phyloP scores from a whole-genome alignment of 2,113 vertebrate species.

The Proterorhinus semilunaris region DNA sequence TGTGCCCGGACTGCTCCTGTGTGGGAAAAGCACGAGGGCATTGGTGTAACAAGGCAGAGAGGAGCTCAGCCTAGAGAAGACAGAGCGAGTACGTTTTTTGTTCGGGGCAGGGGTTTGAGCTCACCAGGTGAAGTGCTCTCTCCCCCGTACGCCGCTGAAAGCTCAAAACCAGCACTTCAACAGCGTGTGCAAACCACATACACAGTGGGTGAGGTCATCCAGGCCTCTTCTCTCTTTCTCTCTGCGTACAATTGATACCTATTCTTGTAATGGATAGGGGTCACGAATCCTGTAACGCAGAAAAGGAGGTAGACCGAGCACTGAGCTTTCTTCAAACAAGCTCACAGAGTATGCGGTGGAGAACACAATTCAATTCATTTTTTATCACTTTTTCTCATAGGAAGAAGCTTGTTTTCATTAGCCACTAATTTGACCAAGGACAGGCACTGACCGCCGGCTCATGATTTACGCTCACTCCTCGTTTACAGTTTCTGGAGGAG shows the following conservation, averaged over 20 bases:
- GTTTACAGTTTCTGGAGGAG: constrained; percentile 16
- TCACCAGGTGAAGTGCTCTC: constrained; percentile 52
- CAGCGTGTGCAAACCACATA: constrained; percentile 13
- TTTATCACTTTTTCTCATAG: not conserved
- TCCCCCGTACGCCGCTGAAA: constrained; percentile 57
- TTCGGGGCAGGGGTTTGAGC: constrained; percentile 34
- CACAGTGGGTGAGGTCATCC: constrained; percentile 35
- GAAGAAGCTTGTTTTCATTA: constrained; percentile 29
- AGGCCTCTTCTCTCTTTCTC: constrained; percentile 25
- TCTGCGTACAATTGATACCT: constrained; percentile 43
- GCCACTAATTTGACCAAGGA: constrained; percentile 2
- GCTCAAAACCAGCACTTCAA: constrained; percentile 33
- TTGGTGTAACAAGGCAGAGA: constrained; percentile 59
- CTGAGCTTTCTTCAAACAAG: constrained; percentile 29
- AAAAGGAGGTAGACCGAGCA: constrained; percentile 28
- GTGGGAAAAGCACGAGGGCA: constrained; percentile 57
- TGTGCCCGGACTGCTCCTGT: constrained; percentile 44
- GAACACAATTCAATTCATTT: no score
- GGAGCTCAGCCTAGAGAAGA: constrained; percentile 32
- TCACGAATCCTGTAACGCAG: constrained; percentile 40
- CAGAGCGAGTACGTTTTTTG: constrained; percentile 16
- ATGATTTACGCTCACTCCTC: constrained; percentile 7
- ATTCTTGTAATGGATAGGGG: constrained; percentile 56
- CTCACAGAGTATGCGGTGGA: not conserved
- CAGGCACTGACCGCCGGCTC: constrained; percentile 26